A percentile compares a stretch with the other conserved stretches of the same genome.
Evolutionary conservation across 2,888 invertebrate genomes (phyloP).

Genomic region (Acleris literana): DNA sequence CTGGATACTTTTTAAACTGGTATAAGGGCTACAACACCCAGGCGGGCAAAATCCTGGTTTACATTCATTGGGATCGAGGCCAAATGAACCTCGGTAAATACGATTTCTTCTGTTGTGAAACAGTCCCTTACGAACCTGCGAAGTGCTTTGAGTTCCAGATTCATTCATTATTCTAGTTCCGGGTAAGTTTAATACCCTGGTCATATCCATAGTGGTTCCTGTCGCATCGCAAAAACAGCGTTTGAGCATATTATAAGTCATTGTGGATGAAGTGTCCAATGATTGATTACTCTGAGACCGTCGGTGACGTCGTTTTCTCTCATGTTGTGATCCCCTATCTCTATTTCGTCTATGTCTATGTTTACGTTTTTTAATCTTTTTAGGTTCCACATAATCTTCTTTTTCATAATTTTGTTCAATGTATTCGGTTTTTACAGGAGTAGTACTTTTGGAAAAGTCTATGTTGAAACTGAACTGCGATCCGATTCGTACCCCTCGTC

Average conservation of each 20-base stretch:
- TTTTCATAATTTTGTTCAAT: neutral
- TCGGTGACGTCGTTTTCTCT: neutral
- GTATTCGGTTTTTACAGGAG: neutral
- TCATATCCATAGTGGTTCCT: too few relatives aligned
- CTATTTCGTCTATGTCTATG: neutral
- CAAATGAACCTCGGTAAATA: too few relatives aligned
- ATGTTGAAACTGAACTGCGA: neutral
- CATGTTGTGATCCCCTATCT: neutral
- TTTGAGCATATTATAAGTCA: neutral
- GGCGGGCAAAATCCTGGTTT: constrained; percentile 52
- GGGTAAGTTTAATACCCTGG: too few relatives aligned
- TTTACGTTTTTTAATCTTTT: neutral
- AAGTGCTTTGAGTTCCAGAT: neutral
- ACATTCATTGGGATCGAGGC: constrained; percentile 48
- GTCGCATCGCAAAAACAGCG: constrained; percentile 1
- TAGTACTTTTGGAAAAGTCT: neutral
- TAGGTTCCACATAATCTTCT: neutral
- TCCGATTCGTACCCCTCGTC: neutral
- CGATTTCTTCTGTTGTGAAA: neutral
- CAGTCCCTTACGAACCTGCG: neutral
- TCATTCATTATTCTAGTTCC: neutral
- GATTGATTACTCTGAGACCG: neutral
- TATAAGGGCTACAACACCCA: constrained; percentile 50
- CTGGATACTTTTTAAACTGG: constrained; percentile 50
- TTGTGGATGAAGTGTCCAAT: neutral